Conservation (phyloP, 1,140 invertebrate species). For the Colletes latitarsis region DNA sequence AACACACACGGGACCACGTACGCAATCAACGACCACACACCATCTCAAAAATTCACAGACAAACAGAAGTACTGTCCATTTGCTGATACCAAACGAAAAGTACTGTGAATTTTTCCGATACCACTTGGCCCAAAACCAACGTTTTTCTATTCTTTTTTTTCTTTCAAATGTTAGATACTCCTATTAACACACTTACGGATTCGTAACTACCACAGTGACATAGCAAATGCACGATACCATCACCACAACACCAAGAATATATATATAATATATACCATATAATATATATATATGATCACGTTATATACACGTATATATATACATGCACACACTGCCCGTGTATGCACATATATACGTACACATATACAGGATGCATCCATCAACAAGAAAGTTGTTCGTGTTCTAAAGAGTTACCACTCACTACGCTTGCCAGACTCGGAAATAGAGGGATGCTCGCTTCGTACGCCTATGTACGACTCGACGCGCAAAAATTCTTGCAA, state of each 20-base stretch:
- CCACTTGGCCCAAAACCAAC: slow-evolving; percentile 63
- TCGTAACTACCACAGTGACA: slow-evolving; percentile 75
- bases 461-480: slow-evolving; percentile 76
- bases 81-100: slow-evolving; percentile 70
- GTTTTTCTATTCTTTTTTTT: background rate
- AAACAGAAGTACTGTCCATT: slow-evolving; percentile 73
- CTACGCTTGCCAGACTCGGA: slow-evolving; percentile 79
- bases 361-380: slow-evolving; percentile 56
- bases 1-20: slow-evolving; percentile 55
- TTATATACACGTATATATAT: slow-evolving; percentile 42
- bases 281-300: background rate
- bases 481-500: slow-evolving; percentile 70
- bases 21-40: slow-evolving; percentile 73
- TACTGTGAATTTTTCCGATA: slow-evolving; percentile 64
- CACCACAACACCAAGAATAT: slow-evolving; percentile 79
- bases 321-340: slow-evolving; percentile 9
- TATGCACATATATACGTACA: slow-evolving; percentile 30
- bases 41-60: slow-evolving; percentile 35
- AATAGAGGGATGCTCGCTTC: slow-evolving; percentile 80
- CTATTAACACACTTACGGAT: slow-evolving; percentile 46
- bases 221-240: slow-evolving; percentile 81
- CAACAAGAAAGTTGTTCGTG: slow-evolving; percentile 54
- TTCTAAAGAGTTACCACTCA: slow-evolving; percentile 71
- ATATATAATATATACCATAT: slow-evolving; percentile 47
- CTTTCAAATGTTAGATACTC: slow-evolving; percentile 20